phyloP scores from a whole-genome alignment of 1,140 invertebrate species.

The Megalonaias nervosa region DNA sequence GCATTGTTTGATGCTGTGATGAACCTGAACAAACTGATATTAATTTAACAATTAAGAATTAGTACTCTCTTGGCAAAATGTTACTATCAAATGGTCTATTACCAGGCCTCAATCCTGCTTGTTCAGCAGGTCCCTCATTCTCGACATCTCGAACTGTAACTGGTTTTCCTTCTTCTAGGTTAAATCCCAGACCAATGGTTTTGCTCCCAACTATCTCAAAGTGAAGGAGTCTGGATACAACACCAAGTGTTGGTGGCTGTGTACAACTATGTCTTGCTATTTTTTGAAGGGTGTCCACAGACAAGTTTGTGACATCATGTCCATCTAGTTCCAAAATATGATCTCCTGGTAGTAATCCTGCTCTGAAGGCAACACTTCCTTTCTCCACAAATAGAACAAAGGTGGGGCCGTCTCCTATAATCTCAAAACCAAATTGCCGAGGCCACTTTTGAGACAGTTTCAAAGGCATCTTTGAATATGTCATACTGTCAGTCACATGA shows the following conservation, averaged over 20 bases:
- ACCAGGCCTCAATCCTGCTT: slow-evolving; percentile 64
- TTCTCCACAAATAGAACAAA: slow-evolving; percentile 66
- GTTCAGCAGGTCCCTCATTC: slow-evolving; percentile 54
- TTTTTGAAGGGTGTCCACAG: slow-evolving; percentile 56
- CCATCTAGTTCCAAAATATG: slow-evolving; percentile 68
- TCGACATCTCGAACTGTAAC: slow-evolving; percentile 60
- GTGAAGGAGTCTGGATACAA: slow-evolving; percentile 63
- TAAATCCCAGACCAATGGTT: slow-evolving; percentile 59
- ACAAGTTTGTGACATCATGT: slow-evolving; percentile 65
- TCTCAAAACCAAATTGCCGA: slow-evolving; percentile 67
- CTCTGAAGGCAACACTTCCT: slow-evolving; percentile 60
- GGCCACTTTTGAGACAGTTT: slow-evolving; percentile 62
- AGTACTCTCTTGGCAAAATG: too few relatives aligned
- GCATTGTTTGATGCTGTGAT: too few relatives aligned
- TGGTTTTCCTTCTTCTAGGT: slow-evolving; percentile 52
- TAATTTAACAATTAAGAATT: too few relatives aligned
- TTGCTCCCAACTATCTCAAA: slow-evolving; percentile 48
- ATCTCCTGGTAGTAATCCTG: slow-evolving; percentile 67
- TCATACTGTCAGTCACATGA: slow-evolving; percentile 16
- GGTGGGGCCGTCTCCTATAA: slow-evolving; percentile 66
- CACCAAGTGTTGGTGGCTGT: slow-evolving; percentile 61
- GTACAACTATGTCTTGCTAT: slow-evolving; percentile 52
- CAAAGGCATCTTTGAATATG: slow-evolving; percentile 51
- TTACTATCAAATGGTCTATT: background rate
- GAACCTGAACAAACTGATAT: too few relatives aligned